These are phyloP conservation scores for Furcula furcula DNA, from an alignment of 2,888 invertebrate genomes.

Conservation along the genomic window DNA sequence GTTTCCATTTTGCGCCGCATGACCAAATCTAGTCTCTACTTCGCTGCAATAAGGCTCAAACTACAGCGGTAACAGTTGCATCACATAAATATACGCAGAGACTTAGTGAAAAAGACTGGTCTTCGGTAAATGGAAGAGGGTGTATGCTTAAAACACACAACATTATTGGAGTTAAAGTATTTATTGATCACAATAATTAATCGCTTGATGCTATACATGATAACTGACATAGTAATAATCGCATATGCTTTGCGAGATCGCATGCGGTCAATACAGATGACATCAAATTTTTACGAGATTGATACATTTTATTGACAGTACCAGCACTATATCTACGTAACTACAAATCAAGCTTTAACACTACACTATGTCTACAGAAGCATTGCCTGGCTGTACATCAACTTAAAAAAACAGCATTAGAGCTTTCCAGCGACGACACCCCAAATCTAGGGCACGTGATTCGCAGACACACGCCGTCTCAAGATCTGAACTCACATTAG, in stretches of 20 bases:
- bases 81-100: constrained; percentile 51
- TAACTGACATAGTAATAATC: constrained; percentile 26
- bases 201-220: constrained; percentile 23
- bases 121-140: constrained; percentile 33
- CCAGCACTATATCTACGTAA: constrained; percentile 22
- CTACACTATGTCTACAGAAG: constrained; percentile 48
- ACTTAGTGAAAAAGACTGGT: constrained; percentile 37
- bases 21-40: constrained; percentile 49
- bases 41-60: constrained; percentile 42
- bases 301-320: constrained; percentile 35
- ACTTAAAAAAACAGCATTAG: constrained; percentile 59
- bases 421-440: constrained; percentile 64
- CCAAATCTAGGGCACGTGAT: constrained; percentile 74
- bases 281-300: constrained; percentile 42
- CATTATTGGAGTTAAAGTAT: constrained; percentile 23
- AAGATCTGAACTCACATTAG: constrained; percentile 72
- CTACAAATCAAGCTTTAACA: constrained; percentile 11
- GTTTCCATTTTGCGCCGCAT: constrained; percentile 43
- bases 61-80: constrained; percentile 24
- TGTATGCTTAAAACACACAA: constrained; percentile 37
- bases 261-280: constrained; percentile 53
- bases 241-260: constrained; percentile 44
- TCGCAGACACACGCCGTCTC: constrained; percentile 56
- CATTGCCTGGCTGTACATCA: constrained; percentile 59
- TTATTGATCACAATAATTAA: constrained; percentile 28